Evolutionary conservation across 2,888 invertebrate genomes (phyloP).

Genomic region (Brachypterus glaber): DNA sequence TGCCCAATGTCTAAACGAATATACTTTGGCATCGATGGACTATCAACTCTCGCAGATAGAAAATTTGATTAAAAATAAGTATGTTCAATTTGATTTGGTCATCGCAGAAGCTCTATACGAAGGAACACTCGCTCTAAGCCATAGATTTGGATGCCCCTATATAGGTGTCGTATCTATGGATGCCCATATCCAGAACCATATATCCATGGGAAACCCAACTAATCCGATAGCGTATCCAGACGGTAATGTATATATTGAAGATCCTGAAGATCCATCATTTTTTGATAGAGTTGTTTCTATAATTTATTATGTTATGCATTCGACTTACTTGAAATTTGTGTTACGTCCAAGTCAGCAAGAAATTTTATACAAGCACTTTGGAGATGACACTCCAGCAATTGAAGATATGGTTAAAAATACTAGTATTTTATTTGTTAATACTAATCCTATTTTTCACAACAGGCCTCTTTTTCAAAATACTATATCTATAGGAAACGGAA

Average conservation of each 20-base stretch:
- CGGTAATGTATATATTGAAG: slow-evolving; percentile 14
- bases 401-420: slow-evolving; percentile 26
- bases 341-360: background rate
- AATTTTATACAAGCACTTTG: slow-evolving; percentile 19
- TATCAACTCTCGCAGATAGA: slow-evolving; percentile 14
- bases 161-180: slow-evolving; percentile 27
- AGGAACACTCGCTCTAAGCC: slow-evolving; percentile 21
- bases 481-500: too few species aligned
- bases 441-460: slow-evolving; percentile 35
- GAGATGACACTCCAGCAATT: slow-evolving; percentile 16
- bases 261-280: slow-evolving; percentile 37
- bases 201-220: slow-evolving; percentile 45
- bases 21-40: slow-evolving; percentile 17
- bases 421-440: slow-evolving; percentile 39
- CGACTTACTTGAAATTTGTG: background rate
- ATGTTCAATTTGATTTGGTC: slow-evolving; percentile 29
- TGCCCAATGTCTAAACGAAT: too few species aligned
- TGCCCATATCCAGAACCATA: slow-evolving; percentile 37
- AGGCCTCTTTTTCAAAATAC: slow-evolving; percentile 39
- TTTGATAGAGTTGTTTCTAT: slow-evolving; percentile 27
- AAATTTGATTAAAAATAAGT: slow-evolving; percentile 29
- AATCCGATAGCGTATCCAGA: slow-evolving; percentile 47
- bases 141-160: slow-evolving; percentile 27
- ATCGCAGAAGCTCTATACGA: slow-evolving; percentile 27
- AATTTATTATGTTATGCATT: background rate